These are phyloP conservation scores for Trachops cirrhosus DNA, from an alignment of 2,797 vertebrate genomes.

Conservation along the genomic window DNA sequence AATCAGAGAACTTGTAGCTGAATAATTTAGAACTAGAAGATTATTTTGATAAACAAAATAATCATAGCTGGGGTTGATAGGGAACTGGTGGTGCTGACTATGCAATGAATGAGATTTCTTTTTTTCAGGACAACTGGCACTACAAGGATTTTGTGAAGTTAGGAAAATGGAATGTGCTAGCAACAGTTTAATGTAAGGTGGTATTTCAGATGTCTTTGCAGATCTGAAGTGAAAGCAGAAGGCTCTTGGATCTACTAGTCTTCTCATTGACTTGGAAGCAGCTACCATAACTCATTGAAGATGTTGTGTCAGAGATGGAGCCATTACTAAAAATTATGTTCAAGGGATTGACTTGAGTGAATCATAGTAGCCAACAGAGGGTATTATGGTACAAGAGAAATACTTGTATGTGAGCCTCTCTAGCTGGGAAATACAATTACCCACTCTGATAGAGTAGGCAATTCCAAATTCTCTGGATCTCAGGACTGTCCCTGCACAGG, in stretches of 20 bases:
- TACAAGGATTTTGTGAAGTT: neutral
- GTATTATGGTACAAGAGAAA: neutral
- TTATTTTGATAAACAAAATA: neutral
- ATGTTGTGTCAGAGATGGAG: neutral
- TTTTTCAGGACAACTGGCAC: neutral
- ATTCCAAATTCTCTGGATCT: conserved; percentile 9
- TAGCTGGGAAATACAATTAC: neutral
- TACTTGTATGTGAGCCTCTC: neutral
- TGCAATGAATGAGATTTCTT: neutral
- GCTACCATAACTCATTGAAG: neutral
- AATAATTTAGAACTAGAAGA: neutral
- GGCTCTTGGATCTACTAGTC: neutral
- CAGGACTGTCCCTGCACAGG: neutral
- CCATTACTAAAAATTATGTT: neutral
- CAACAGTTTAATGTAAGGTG: neutral
- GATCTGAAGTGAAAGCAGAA: neutral
- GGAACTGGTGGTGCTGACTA: neutral
- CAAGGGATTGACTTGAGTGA: neutral
- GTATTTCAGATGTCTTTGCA: neutral
- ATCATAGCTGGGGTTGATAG: neutral
- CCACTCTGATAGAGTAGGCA: neutral
- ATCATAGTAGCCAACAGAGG: neutral
- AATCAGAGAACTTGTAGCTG: neutral
- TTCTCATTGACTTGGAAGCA: neutral
- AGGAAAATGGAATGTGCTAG: neutral